A percentile compares a stretch with the other conserved stretches of the same genome.
Conservation (phyloP, 2,113 vertebrate genomes). For the Balaenoptera acutorostrata region DNA sequence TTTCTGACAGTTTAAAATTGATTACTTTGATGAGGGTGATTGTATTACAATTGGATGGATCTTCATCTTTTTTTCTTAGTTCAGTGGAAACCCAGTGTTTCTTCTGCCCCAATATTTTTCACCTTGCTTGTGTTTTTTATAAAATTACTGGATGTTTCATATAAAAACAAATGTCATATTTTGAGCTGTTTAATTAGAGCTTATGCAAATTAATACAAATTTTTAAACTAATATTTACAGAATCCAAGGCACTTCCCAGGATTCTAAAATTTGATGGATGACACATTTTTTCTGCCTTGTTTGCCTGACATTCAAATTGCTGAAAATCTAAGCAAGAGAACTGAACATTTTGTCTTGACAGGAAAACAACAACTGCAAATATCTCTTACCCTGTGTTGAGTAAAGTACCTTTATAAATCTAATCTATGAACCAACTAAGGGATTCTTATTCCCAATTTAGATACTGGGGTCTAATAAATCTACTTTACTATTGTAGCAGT, state of each 20-base stretch:
- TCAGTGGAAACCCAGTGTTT: not conserved
- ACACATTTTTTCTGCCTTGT: slow-evolving; percentile 20
- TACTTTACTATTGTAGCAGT: slow-evolving; percentile 32
- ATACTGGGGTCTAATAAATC: slow-evolving; percentile 58
- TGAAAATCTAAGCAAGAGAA: not conserved
- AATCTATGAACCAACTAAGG: slow-evolving; percentile 20
- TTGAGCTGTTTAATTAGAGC: slow-evolving; percentile 56
- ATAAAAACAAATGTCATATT: slow-evolving; percentile 40
- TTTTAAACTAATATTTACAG: slow-evolving; percentile 50
- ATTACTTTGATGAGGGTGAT: not conserved
- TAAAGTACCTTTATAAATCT: slow-evolving; percentile 41
- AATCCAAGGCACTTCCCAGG: slow-evolving; percentile 11
- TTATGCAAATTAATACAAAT: slow-evolving; percentile 35
- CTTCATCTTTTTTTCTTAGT: not conserved
- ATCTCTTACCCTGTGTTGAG: not conserved
- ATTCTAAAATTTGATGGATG: slow-evolving; percentile 52
- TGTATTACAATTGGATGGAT: not conserved
- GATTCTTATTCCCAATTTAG: slow-evolving; percentile 42
- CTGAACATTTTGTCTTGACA: slow-evolving; percentile 12
- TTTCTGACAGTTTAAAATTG: not conserved
- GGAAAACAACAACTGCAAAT: slow-evolving; percentile 46
- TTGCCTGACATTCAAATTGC: slow-evolving; percentile 19
- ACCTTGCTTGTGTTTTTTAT: slow-evolving; percentile 29
- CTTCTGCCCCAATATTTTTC: not conserved
- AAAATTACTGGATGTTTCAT: not conserved